Conservation (phyloP, 1,140 invertebrate genomes). For the Drosophila dunni region DNA sequence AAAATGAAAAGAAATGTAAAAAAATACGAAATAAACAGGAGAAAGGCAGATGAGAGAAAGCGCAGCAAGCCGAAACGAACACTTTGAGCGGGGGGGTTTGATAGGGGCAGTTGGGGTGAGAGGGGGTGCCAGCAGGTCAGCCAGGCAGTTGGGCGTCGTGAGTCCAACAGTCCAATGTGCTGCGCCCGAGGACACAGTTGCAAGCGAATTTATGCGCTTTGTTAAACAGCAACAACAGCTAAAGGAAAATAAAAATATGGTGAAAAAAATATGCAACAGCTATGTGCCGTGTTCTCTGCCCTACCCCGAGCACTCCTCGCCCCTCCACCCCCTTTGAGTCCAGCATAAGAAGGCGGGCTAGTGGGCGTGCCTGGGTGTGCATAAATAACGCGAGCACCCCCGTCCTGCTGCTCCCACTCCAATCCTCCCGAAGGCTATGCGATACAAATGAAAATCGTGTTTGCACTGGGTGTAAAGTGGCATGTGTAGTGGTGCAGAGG, state of each 20-base stretch:
- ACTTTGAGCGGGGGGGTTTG: conserved; percentile 43
- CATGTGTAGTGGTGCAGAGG: conserved; percentile 67
- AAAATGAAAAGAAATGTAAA: conserved; percentile 18
- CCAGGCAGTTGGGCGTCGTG: conserved; percentile 13
- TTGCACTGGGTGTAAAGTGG: conserved; percentile 79
- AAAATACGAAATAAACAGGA: conserved; percentile 52
- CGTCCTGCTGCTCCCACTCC: not conserved
- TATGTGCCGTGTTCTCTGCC: conserved; percentile 54
- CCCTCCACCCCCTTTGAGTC: not conserved
- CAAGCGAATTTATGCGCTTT: conserved; percentile 83
- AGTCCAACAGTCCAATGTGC: conserved; percentile 17
- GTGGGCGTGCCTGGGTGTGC: conserved; percentile 66
- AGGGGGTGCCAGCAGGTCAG: conserved; percentile 36
- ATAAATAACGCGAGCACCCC: conserved; percentile 65
- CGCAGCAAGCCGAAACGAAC: conserved; percentile 75
- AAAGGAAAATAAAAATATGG: conserved; percentile 65
- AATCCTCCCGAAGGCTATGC: conserved; percentile 22
- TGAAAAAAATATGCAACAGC: conserved; percentile 53
- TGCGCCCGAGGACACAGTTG: conserved; percentile 75
- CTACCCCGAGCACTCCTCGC: too few relatives aligned
- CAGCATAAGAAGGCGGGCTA: conserved; percentile 42
- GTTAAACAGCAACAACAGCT: conserved; percentile 78
- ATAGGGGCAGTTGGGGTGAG: not conserved
- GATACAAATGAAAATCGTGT: conserved; percentile 82
- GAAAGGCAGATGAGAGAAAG: conserved; percentile 74